phyloP scores from a whole-genome alignment of 1,140 invertebrate species.

The Ceratina australensis region DNA sequence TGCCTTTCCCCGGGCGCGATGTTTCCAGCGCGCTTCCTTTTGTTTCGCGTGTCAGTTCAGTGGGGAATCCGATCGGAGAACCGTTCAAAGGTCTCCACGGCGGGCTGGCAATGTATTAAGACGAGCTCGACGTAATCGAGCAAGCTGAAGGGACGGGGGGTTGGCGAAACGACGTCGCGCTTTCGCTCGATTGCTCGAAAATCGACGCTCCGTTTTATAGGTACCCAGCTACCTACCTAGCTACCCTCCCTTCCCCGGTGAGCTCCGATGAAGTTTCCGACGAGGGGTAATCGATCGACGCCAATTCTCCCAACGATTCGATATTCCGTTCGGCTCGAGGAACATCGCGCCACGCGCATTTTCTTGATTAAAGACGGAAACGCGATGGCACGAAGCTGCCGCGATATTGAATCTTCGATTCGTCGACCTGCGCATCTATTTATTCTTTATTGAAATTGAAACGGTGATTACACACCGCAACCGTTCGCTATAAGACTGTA shows the following conservation, averaged over 20 bases:
- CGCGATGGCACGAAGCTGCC: background rate
- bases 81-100: slow-evolving; percentile 53
- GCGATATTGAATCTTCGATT: background rate
- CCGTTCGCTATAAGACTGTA: background rate
- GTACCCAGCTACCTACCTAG: too few species aligned
- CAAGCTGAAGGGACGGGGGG: background rate
- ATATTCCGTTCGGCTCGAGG: slow-evolving; percentile 2
- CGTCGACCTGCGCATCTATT: background rate
- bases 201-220: slow-evolving; percentile 11
- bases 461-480: background rate
- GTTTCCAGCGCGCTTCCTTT: slow-evolving; percentile 37
- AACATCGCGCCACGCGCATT: slow-evolving; percentile 1
- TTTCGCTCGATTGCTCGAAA: slow-evolving; percentile 33
- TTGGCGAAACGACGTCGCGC: slow-evolving; percentile 11
- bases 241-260: background rate
- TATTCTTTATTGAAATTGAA: background rate
- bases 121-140: slow-evolving; percentile 34
- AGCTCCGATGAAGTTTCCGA: slow-evolving; percentile 17
- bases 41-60: slow-evolving; percentile 54
- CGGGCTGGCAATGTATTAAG: slow-evolving; percentile 46
- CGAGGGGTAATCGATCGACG: slow-evolving; percentile 34
- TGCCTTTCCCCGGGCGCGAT: slow-evolving; percentile 62
- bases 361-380: slow-evolving; percentile 20
- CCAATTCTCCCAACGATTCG: slow-evolving; percentile 30
- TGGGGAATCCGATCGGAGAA: slow-evolving; percentile 41